Evolutionary conservation across 2,888 invertebrate species (phyloP).

Genomic region (Shargacucullia verbasci): DNA sequence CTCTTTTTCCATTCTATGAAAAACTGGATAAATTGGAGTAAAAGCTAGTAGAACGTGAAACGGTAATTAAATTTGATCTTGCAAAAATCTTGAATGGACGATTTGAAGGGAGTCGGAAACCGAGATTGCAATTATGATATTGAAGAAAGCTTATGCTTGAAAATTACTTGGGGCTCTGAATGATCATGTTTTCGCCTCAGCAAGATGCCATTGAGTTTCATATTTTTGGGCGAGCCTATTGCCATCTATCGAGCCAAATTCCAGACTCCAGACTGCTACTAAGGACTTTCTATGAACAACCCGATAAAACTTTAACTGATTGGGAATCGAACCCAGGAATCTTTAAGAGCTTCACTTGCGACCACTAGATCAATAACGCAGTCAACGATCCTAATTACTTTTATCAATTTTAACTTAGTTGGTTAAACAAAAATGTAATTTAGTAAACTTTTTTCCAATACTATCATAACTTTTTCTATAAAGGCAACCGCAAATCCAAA

Average conservation of each 20-base stretch:
- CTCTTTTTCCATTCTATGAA: slow-evolving; percentile 34
- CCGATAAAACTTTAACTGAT: too few relatives aligned
- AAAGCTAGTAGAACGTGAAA: slow-evolving; percentile 37
- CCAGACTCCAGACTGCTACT: too few relatives aligned
- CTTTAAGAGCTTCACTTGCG: too few relatives aligned
- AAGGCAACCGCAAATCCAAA: too few relatives aligned
- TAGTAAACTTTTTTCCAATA: too few relatives aligned
- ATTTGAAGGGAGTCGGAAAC: slow-evolving; percentile 42
- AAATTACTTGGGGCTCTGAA: slow-evolving; percentile 10
- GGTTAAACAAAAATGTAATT: not conserved
- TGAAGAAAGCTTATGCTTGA: slow-evolving; percentile 23
- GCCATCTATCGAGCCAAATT: too few relatives aligned
- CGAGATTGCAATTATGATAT: slow-evolving; percentile 51
- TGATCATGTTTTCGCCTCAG: not conserved
- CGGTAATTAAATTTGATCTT: slow-evolving; percentile 55
- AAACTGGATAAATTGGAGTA: slow-evolving; percentile 40
- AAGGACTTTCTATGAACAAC: too few relatives aligned
- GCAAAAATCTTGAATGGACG: slow-evolving; percentile 32
- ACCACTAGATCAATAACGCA: too few relatives aligned
- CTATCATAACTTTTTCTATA: too few relatives aligned
- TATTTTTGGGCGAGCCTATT: too few relatives aligned
- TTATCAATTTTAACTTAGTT: slow-evolving; percentile 6
- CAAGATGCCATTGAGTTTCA: too few relatives aligned
- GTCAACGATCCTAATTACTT: slow-evolving; percentile 11
- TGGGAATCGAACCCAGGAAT: too few relatives aligned